These are phyloP conservation scores for Platichthys flesus DNA, from an alignment of 2,113 vertebrate species.

Conservation along the genomic window DNA sequence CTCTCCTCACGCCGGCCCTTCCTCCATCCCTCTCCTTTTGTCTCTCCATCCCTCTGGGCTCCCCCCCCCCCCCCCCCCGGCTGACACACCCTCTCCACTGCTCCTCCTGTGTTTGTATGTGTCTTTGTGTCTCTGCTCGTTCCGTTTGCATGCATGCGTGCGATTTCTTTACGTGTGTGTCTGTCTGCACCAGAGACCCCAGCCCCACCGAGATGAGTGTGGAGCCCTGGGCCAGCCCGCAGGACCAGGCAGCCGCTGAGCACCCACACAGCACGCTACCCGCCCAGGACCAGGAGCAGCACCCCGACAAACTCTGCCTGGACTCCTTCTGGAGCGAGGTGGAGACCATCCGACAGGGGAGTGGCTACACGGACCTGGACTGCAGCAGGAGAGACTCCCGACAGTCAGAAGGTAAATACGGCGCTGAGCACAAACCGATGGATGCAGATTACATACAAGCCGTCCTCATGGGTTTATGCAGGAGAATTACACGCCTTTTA, in stretches of 20 bases:
- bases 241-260: constrained; percentile 76
- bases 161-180: constrained; percentile 69
- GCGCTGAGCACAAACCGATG: not conserved
- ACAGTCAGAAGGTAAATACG: constrained; percentile 86
- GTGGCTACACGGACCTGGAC: constrained; percentile 81
- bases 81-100: constrained; percentile 35
- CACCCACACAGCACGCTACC: constrained; percentile 40
- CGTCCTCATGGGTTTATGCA: not conserved
- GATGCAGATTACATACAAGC: not conserved
- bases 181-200: constrained; percentile 77
- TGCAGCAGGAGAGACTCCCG: constrained; percentile 81
- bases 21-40: constrained; percentile 64
- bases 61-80: constrained; percentile 31
- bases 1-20: constrained; percentile 54
- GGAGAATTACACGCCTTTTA: not conserved
- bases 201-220: constrained; percentile 85
- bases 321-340: constrained; percentile 92
- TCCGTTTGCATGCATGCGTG: constrained; percentile 72
- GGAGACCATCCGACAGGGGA: constrained; percentile 86
- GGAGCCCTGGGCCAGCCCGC: constrained; percentile 78
- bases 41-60: constrained; percentile 59
- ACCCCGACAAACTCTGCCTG: constrained; percentile 84
- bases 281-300: constrained; percentile 75
- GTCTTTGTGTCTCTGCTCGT: constrained; percentile 57
- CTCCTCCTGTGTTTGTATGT: constrained; percentile 35